Conservation (phyloP, 1,140 invertebrate genomes). For the Penaeus indicus region DNA sequence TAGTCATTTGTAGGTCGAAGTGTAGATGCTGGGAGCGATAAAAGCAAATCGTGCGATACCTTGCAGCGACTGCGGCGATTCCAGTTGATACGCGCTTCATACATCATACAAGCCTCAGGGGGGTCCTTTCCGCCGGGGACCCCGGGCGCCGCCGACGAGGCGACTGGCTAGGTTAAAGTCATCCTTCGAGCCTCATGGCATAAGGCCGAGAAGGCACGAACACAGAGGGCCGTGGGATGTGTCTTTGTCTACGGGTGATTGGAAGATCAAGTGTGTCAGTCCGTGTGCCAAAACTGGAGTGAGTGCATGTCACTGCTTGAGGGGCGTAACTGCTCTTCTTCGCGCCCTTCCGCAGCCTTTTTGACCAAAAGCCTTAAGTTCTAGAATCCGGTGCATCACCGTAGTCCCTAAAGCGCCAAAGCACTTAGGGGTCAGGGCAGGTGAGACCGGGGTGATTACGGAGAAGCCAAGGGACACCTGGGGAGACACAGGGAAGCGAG, state of each 20-base stretch:
- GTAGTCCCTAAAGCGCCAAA: background rate
- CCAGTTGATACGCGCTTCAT: conserved; percentile 35
- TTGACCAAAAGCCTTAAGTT: background rate
- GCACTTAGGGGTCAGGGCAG: background rate
- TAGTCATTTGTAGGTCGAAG: conserved; percentile 35
- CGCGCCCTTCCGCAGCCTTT: too few species aligned
- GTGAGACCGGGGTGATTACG: conserved; percentile 40
- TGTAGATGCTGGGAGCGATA: conserved; percentile 35
- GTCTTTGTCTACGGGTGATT: conserved; percentile 23
- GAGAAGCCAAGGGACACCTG: conserved; percentile 23
- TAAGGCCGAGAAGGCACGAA: background rate
- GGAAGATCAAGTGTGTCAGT: conserved; percentile 40
- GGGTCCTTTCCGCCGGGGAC: background rate
- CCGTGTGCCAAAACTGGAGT: conserved; percentile 35
- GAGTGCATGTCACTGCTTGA: conserved; percentile 14
- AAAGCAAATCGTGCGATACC: conserved; percentile 23
- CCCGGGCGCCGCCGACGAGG: background rate
- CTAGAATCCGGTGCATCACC: background rate
- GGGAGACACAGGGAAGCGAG: conserved; percentile 11
- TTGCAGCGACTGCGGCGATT: conserved; percentile 20
- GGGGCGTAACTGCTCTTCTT: background rate
- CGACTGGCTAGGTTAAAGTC: background rate
- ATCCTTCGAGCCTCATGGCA: background rate
- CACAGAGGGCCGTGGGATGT: background rate
- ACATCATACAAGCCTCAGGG: conserved; percentile 40